phyloP scores from a whole-genome alignment of 2,797 vertebrate species.

The Decapterus maruadsi region DNA sequence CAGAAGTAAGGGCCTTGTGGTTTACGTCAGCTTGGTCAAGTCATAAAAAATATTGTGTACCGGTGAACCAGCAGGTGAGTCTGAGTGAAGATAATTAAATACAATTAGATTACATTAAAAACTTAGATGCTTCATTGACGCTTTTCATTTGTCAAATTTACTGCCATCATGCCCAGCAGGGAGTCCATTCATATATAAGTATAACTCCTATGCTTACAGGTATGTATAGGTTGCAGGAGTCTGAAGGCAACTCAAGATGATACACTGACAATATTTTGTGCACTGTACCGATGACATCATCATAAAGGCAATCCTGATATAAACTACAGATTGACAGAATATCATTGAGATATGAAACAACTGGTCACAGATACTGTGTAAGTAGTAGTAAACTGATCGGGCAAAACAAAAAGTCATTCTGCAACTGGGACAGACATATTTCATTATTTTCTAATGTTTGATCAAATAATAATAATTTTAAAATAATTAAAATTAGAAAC shows the following conservation, averaged over 20 bases:
- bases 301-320: not conserved
- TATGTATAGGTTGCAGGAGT: not conserved
- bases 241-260: not conserved
- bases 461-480: not conserved
- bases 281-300: not conserved
- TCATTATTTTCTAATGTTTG: not conserved
- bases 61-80: constrained; percentile 29
- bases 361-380: not conserved
- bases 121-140: constrained; percentile 1
- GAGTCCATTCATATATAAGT: not conserved
- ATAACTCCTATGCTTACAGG: not conserved
- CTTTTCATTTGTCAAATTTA: constrained; percentile 7
- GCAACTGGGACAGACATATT: not conserved
- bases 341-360: not conserved
- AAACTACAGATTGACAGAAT: not conserved
- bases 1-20: constrained; percentile 10
- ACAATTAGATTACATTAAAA: constrained; percentile 30
- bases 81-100: constrained; percentile 30
- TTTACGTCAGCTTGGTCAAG: constrained; percentile 33
- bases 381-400: not conserved
- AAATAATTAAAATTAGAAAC: no score
- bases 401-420: not conserved
- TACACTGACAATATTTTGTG: not conserved
- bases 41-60: constrained; percentile 23
- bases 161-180: not conserved